A percentile compares a stretch with the other conserved stretches of the same genome.
phyloP scores from a whole-genome alignment of 2,797 vertebrate genomes.

The Notolepis coatsorum region DNA sequence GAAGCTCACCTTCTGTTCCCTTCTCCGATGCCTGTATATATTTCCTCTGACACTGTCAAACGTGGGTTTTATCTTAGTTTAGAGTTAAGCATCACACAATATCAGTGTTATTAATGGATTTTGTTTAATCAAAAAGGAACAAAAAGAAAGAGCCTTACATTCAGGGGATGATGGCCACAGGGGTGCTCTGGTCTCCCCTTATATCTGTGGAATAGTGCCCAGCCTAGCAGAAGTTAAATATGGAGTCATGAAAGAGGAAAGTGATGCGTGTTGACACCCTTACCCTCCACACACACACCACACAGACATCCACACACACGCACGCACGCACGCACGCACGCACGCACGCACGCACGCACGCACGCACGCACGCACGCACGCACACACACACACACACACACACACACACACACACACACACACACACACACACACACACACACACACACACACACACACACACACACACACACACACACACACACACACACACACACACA shows the following conservation, averaged over 20 bases:
- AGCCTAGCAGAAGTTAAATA: background rate
- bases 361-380: too few relatives aligned
- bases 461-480: background rate
- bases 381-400: background rate
- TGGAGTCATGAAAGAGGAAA: background rate
- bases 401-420: background rate
- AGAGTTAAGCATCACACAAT: too few relatives aligned
- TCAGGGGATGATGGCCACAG: background rate
- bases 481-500: background rate
- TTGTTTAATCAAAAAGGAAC: too few relatives aligned
- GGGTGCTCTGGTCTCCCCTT: background rate
- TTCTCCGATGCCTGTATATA: background rate
- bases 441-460: background rate
- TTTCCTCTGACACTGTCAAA: too few relatives aligned
- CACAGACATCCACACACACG: background rate
- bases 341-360: too few relatives aligned
- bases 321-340: background rate
- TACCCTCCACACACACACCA: background rate
- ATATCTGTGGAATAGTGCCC: background rate
- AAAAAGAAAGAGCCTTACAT: background rate
- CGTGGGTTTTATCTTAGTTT: too few relatives aligned
- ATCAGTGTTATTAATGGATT: too few relatives aligned
- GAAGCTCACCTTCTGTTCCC: background rate
- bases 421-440: background rate
- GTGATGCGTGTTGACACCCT: background rate